Percentiles rank a stretch among this genome's conserved stretches.
Conservation (phyloP, 2,888 invertebrate species). For the Willowsia nigromaculata region DNA sequence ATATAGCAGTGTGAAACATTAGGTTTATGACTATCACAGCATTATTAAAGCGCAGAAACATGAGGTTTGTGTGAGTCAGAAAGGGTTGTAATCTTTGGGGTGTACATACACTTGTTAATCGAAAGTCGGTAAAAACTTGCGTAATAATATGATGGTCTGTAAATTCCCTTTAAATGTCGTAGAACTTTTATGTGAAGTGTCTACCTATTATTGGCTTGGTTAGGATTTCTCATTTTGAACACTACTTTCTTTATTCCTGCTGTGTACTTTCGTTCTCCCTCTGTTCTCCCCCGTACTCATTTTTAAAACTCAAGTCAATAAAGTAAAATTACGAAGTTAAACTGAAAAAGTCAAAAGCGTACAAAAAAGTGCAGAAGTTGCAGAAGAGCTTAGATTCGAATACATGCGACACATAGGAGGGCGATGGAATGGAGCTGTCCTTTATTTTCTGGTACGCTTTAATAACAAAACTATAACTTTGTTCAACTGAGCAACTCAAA, state of each 20-base stretch:
- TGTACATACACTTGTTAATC: background rate
- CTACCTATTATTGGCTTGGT: background rate
- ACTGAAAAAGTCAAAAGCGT: slow-evolving; percentile 38
- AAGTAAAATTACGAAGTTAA: slow-evolving; percentile 79
- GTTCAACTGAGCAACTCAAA: background rate
- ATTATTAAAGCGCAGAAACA: background rate
- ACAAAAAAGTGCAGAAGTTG: background rate
- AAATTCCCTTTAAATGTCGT: background rate
- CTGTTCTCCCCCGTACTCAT: slow-evolving; percentile 38
- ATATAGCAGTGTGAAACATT: background rate
- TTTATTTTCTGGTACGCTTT: background rate
- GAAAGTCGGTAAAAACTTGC: background rate
- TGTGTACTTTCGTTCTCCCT: slow-evolving; percentile 40
- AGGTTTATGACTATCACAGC: background rate
- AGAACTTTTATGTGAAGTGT: background rate
- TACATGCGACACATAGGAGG: background rate
- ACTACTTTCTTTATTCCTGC: slow-evolving; percentile 5
- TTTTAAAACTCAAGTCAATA: slow-evolving; percentile 75
- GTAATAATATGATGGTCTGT: slow-evolving; percentile 10
- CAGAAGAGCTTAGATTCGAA: background rate
- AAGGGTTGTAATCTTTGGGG: background rate
- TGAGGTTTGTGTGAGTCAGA: background rate
- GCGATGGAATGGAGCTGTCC: background rate
- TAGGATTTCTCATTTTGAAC: background rate
- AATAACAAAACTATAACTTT: slow-evolving; percentile 10